These are phyloP conservation scores for Sinosuthora webbiana DNA, from an alignment of 2,113 vertebrate genomes.

Conservation along the genomic window DNA sequence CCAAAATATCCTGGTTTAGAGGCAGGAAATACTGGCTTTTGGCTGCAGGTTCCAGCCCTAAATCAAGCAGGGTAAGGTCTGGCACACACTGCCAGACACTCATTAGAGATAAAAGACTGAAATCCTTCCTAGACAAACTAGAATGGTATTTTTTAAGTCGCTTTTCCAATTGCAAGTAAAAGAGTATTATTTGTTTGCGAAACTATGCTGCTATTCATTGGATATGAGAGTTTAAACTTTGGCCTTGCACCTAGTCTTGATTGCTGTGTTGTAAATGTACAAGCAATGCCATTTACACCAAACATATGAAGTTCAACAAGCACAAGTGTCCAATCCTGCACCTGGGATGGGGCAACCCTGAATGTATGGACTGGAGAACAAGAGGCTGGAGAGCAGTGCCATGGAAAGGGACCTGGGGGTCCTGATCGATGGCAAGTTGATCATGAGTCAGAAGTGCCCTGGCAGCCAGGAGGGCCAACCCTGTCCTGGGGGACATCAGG, in stretches of 20 bases:
- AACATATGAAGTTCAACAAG: background rate
- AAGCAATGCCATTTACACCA: background rate
- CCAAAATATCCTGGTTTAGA: background rate
- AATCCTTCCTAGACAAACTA: background rate
- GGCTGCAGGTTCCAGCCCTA: background rate
- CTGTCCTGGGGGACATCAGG: background rate
- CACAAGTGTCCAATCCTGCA: background rate
- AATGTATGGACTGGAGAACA: background rate
- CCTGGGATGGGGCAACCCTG: background rate
- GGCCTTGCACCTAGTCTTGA: background rate
- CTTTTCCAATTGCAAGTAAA: background rate
- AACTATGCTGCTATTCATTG: background rate
- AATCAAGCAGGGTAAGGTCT: background rate
- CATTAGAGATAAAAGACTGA: background rate
- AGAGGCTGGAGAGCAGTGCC: background rate
- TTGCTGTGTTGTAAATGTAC: background rate
- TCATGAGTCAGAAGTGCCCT: background rate
- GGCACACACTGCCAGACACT: background rate
- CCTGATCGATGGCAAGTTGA: background rate
- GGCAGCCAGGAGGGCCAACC: background rate
- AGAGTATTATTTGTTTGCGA: background rate
- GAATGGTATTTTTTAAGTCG: background rate
- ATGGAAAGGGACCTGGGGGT: background rate
- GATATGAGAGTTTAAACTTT: background rate
- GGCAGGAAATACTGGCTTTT: background rate